Percentiles rank a stretch among this genome's conserved stretches.
These are phyloP conservation scores for Pandemis cinnamomeana DNA, from an alignment of 2,888 invertebrate species.

Conservation along the genomic window DNA sequence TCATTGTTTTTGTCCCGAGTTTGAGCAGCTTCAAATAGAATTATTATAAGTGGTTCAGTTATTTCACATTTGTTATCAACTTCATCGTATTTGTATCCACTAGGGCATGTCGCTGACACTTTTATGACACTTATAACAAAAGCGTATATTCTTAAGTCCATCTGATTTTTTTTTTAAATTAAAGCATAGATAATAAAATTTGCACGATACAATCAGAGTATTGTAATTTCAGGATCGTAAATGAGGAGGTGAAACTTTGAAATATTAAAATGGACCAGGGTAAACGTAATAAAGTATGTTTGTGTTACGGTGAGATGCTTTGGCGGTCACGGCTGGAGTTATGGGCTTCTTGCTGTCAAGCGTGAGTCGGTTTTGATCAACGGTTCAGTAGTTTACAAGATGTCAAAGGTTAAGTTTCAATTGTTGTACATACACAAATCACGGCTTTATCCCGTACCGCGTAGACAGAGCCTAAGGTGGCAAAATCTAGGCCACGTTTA, in stretches of 20 bases:
- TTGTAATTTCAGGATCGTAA: conserved; percentile 6
- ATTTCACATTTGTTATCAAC: neutral
- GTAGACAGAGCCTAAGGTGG: too few relatives aligned
- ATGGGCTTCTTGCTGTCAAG: conserved; percentile 14
- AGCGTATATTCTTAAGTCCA: neutral
- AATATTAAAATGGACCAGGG: conserved; percentile 18
- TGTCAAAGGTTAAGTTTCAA: neutral
- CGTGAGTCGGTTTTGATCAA: neutral
- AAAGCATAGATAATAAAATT: neutral
- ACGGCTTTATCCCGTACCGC: too few relatives aligned
- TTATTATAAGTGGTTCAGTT: neutral
- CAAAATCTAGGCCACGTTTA: too few relatives aligned
- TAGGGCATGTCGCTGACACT: neutral
- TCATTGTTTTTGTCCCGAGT: neutral
- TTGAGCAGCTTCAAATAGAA: neutral
- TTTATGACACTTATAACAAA: neutral
- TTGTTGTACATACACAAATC: too few relatives aligned
- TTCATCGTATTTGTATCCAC: neutral
- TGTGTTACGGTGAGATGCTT: conserved; percentile 7
- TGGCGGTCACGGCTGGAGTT: conserved; percentile 8
- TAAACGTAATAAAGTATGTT: conserved; percentile 23
- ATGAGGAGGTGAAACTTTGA: neutral
- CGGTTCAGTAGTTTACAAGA: neutral
- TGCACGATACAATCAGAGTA: neutral
- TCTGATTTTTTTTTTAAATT: neutral